Conservation (phyloP, 2,113 vertebrate genomes). For the Sakesphorus luctuosus region DNA sequence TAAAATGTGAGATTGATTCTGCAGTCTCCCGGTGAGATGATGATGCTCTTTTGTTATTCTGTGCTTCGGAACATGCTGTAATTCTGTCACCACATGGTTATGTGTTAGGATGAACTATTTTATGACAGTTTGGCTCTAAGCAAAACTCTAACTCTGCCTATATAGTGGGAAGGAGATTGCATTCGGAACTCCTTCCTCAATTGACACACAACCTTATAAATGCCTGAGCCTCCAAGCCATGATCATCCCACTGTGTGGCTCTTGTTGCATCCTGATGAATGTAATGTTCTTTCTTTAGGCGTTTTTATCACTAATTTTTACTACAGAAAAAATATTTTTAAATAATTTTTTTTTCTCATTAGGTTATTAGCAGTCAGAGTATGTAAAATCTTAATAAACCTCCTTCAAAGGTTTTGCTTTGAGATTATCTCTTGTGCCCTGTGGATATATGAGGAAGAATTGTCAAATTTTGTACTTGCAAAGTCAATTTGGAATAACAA, state of each 20-base stretch:
- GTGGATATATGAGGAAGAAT: slow-evolving; percentile 13
- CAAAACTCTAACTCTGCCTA: slow-evolving; percentile 3
- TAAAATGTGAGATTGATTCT: slow-evolving; percentile 43
- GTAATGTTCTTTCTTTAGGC: neutral
- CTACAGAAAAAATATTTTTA: neutral
- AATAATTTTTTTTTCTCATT: neutral
- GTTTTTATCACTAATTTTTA: neutral
- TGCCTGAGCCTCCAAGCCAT: neutral
- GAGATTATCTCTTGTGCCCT: slow-evolving; percentile 20
- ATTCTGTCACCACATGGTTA: neutral
- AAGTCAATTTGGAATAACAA: slow-evolving; percentile 46
- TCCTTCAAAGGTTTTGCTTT: slow-evolving; percentile 25
- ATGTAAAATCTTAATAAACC: slow-evolving; percentile 25
- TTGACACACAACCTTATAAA: neutral
- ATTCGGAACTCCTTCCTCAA: neutral
- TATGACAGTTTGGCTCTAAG: slow-evolving; percentile 33
- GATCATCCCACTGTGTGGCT: neutral
- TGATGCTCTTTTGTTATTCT: neutral
- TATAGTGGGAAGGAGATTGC: neutral
- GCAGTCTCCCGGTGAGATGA: neutral
- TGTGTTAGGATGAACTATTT: slow-evolving; percentile 37
- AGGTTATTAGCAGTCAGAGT: slow-evolving; percentile 34
- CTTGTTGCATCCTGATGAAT: neutral
- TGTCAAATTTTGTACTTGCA: slow-evolving; percentile 15
- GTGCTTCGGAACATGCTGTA: neutral